Percentiles rank a stretch among this genome's conserved stretches.
These are phyloP conservation scores for Mamestra configurata DNA, from an alignment of 1,140 invertebrate species.

Conservation along the genomic window DNA sequence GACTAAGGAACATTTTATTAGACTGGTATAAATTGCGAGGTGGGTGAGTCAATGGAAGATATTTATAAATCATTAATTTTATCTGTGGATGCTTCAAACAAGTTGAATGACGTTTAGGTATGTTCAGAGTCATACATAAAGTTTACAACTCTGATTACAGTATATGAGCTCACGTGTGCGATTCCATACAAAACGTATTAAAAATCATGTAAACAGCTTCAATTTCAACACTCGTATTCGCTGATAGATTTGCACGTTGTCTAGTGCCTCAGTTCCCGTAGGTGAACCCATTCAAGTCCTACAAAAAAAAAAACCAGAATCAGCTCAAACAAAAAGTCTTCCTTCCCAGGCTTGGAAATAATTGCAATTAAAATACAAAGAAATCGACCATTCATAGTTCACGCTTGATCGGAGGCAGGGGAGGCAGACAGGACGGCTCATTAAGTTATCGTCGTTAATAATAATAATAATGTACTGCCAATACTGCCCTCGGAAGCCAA, in stretches of 20 bases:
- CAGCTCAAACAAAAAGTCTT: not conserved
- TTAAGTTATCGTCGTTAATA: constrained; percentile 59
- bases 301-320: not conserved
- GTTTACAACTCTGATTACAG: too few species aligned
- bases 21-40: constrained; percentile 16
- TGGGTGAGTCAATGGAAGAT: constrained; percentile 41
- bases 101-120: not conserved
- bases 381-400: constrained; percentile 25
- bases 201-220: too few species aligned
- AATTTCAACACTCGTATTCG: too few species aligned
- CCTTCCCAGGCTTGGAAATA: constrained; percentile 15
- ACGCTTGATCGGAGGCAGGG: constrained; percentile 22
- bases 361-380: constrained; percentile 45
- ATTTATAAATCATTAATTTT: constrained; percentile 43
- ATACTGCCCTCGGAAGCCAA: not conserved
- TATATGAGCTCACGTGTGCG: too few species aligned
- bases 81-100: constrained; percentile 11
- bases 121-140: not conserved
- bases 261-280: too few species aligned
- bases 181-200: too few species aligned
- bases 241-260: too few species aligned
- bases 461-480: constrained; percentile 31
- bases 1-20: constrained; percentile 38
- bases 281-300: too few species aligned
- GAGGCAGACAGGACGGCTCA: constrained; percentile 53